Base-by-base conservation (phyloP, 2,888 invertebrate genomes). In the Invenusta paracnida region DNA sequence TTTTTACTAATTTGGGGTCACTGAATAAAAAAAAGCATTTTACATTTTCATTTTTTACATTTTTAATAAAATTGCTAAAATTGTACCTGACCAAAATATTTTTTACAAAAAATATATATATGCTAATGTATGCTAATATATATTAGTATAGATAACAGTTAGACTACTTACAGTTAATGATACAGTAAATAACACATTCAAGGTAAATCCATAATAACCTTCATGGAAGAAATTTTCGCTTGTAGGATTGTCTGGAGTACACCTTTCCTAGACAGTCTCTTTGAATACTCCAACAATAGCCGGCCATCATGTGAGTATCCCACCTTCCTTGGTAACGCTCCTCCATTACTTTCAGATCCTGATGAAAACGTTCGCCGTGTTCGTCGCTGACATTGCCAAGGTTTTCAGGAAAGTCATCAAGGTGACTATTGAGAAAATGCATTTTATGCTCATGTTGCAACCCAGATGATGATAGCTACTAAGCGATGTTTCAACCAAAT, bases 351-450 rank as follows among this genome's bases (percentile, higher is more conserved):
- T 87, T 88, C 31, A 90, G 89, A 85, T 91, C 90, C 86, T 90
- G 90, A 87, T 91, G 91, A 86, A 91, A 91, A 28, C 90, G 87
- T 88, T 91, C 90, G 30, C 90, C 89, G 31, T 91, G 91, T 86
- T 91, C 90, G 86, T 90, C 90, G 86, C 90, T 90, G 30, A 89
- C 87, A 85, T 87, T 89, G 89, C 89, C 13, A 89, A 90, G 27
- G 79, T n/a, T n/a, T n/a, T n/a, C n/a, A n/a, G n/a, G n/a, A n/a
- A n/a, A n/a, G n/a, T n/a, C n/a, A n/a, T n/a, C n/a, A n/a, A n/a
- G n/a, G n/a, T n/a, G n/a, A n/a, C n/a, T n/a, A n/a, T n/a, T n/a
- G n/a, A n/a, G n/a, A n/a, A n/a, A n/a, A n/a, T n/a, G n/a, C n/a
- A n/a, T n/a, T n/a, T n/a, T n/a, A n/a, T n/a, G n/a, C n/a, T n/a